These are phyloP conservation scores for Pocillopora meandrina DNA, from an alignment of 92 coral and sea anemone species.

Conservation along the genomic window DNA sequence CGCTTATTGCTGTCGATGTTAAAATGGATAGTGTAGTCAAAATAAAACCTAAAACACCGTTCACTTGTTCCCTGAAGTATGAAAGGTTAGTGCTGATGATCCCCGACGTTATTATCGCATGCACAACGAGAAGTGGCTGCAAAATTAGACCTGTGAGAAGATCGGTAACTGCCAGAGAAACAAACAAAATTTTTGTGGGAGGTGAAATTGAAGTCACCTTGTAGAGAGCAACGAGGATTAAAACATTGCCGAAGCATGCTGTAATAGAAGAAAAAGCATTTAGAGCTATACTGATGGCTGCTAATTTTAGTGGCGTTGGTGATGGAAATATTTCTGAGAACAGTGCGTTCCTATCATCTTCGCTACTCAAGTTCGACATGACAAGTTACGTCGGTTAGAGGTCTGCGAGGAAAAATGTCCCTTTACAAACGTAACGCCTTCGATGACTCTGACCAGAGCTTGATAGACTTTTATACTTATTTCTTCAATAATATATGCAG, in stretches of 20 bases:
- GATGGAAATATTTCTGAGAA: too few relatives aligned
- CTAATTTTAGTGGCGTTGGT: too few relatives aligned
- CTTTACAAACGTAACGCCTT: too few relatives aligned
- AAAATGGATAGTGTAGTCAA: neutral
- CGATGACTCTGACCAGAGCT: too few relatives aligned
- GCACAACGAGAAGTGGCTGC: neutral
- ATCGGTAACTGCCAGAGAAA: neutral
- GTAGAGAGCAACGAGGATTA: neutral
- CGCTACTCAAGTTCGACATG: too few relatives aligned
- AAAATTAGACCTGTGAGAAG: neutral
- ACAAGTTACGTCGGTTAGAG: too few relatives aligned
- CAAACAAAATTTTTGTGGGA: too few relatives aligned
- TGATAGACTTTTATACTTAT: too few relatives aligned
- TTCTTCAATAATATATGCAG: too few relatives aligned
- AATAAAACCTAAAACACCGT: neutral
- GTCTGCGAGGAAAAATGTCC: too few relatives aligned
- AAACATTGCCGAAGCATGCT: neutral
- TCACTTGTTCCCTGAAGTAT: neutral
- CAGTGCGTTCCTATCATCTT: too few relatives aligned
- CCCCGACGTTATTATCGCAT: neutral
- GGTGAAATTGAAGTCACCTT: too few relatives aligned
- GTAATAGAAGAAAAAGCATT: neutral
- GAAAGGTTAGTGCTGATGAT: neutral
- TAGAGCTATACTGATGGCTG: neutral
- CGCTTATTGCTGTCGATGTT: neutral